Evolutionary conservation across 2,113 vertebrate species (phyloP).

Genomic region (Aptenodytes forsteri): DNA sequence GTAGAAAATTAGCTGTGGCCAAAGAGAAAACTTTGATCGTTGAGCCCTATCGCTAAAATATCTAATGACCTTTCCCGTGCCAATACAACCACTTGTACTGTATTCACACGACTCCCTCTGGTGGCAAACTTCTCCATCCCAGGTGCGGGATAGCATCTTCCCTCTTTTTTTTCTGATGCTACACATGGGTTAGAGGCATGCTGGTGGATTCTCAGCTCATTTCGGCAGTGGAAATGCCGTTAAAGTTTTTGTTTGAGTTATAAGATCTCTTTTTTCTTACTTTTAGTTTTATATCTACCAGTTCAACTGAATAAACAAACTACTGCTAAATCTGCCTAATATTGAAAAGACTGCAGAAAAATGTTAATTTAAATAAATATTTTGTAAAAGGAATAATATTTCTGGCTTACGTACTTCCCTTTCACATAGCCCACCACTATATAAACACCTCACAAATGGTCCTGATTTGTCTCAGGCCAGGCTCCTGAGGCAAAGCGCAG

Average conservation of each 20-base stretch:
- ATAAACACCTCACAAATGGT: background rate
- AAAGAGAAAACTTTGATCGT: background rate
- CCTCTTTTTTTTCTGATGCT: background rate
- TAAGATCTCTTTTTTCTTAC: background rate
- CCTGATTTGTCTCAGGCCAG: background rate
- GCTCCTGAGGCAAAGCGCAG: background rate
- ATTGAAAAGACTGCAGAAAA: background rate
- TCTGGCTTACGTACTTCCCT: background rate
- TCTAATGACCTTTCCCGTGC: background rate
- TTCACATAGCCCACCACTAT: fast-evolving
- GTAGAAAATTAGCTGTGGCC: background rate
- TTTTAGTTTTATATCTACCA: background rate
- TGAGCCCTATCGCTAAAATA: background rate
- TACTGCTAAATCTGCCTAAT: background rate
- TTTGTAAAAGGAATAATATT: background rate
- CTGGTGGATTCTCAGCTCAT: background rate
- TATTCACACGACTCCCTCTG: conserved; percentile 75
- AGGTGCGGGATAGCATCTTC: background rate
- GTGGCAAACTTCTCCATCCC: conserved; percentile 55
- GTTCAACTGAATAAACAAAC: background rate
- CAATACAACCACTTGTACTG: background rate
- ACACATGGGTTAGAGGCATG: background rate
- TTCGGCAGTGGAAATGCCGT: background rate
- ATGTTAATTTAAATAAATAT: background rate
- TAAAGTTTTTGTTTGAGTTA: background rate